Evolutionary conservation across 2,113 vertebrate genomes (phyloP).

Genomic region (Cettia cetti): DNA sequence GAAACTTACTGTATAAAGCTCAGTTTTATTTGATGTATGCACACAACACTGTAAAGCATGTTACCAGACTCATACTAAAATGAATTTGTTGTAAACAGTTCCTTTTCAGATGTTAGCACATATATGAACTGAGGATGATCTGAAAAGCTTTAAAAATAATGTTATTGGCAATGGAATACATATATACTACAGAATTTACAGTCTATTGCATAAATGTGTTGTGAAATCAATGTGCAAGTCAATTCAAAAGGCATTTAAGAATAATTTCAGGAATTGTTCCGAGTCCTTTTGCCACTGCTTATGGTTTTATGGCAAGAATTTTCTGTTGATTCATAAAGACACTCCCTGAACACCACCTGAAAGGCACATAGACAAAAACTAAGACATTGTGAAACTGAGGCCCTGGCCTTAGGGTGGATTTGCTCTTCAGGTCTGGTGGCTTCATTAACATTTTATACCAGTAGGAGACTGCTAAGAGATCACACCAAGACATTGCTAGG

Average conservation of each 20-base stretch:
- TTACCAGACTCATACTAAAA: not conserved
- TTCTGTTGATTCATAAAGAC: not conserved
- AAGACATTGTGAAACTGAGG: not conserved
- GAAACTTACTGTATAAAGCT: not conserved
- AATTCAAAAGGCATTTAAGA: not conserved
- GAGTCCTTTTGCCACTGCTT: not conserved
- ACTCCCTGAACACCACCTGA: not conserved
- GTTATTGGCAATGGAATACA: not conserved
- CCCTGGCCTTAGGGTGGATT: not conserved
- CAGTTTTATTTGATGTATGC: not conserved
- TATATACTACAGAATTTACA: not conserved
- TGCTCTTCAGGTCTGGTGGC: not conserved
- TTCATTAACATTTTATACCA: not conserved
- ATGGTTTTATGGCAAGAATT: not conserved
- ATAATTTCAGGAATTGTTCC: not conserved
- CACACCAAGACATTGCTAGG: not conserved
- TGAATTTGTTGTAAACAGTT: not conserved
- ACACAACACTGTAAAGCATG: not conserved
- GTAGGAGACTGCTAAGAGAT: not conserved
- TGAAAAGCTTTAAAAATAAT: not conserved
- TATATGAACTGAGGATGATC: not conserved
- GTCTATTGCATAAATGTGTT: not conserved
- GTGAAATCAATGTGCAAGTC: not conserved
- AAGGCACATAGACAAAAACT: not conserved
- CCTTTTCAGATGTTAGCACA: not conserved